phyloP scores from a whole-genome alignment of 1,140 invertebrate species.

The Pygmarrhopalites habei region DNA sequence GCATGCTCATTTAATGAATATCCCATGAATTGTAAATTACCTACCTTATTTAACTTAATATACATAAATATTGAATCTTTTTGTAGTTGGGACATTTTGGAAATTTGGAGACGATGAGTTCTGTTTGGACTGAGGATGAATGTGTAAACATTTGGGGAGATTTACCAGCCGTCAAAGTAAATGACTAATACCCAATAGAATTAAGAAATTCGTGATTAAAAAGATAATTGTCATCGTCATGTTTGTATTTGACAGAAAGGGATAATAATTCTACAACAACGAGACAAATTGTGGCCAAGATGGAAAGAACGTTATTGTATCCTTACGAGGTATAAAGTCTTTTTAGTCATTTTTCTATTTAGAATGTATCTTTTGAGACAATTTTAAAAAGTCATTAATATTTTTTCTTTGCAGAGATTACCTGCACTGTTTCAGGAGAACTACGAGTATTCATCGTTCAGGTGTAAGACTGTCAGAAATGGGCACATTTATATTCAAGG shows the following conservation, averaged over 20 bases:
- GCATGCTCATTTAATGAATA: neutral
- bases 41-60: neutral
- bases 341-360: too few relatives aligned
- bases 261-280: conserved; percentile 58
- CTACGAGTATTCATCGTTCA: conserved; percentile 44
- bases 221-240: too few relatives aligned
- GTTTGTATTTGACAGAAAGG: too few relatives aligned
- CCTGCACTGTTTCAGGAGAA: conserved; percentile 60
- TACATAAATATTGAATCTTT: neutral
- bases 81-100: neutral
- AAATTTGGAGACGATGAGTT: neutral
- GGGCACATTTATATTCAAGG: conserved; percentile 64
- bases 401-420: too few relatives aligned
- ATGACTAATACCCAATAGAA: too few relatives aligned
- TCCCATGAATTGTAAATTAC: neutral
- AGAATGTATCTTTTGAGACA: too few relatives aligned
- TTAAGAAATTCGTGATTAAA: too few relatives aligned
- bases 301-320: conserved; percentile 53
- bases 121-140: neutral
- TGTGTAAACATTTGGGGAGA: conserved; percentile 37
- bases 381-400: too few relatives aligned
- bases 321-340: conserved; percentile 46
- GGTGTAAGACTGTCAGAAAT: conserved; percentile 57
- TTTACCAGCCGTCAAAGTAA: conserved; percentile 36
- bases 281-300: conserved; percentile 57